phyloP scores from a whole-genome alignment of 2,888 invertebrate species.

The Meteorus cinctellus region DNA sequence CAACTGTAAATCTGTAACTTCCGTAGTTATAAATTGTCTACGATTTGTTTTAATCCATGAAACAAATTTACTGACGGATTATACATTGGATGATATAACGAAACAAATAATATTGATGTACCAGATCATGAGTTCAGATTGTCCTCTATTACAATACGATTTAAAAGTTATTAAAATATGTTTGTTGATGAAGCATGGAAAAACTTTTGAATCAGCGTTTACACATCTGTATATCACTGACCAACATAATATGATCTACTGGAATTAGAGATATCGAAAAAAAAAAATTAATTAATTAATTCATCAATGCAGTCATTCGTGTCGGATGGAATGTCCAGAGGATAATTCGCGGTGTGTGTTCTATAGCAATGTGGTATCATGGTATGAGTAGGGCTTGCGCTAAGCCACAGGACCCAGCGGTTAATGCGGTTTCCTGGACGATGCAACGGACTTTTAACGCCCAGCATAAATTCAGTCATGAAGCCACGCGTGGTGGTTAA shows the following conservation, averaged over 20 bases:
- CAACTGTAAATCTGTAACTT: too few species aligned
- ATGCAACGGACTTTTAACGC: slow-evolving; percentile 58
- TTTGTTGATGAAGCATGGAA: too few species aligned
- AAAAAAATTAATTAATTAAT: slow-evolving; percentile 18
- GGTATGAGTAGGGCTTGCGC: slow-evolving; percentile 33
- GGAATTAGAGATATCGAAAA: background rate
- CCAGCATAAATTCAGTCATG: slow-evolving; percentile 55
- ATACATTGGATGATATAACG: too few species aligned
- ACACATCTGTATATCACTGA: background rate
- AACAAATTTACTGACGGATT: too few species aligned
- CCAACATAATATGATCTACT: background rate
- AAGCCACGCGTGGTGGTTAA: slow-evolving; percentile 52
- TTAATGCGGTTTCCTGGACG: slow-evolving; percentile 55
- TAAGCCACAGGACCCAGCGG: slow-evolving; percentile 42
- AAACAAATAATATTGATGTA: too few species aligned
- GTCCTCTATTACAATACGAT: too few species aligned
- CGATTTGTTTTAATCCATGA: too few species aligned
- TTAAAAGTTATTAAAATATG: too few species aligned
- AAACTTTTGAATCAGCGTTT: too few species aligned
- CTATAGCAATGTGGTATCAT: slow-evolving; percentile 28
- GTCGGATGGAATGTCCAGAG: slow-evolving; percentile 29
- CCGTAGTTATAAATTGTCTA: too few species aligned
- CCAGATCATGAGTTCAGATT: too few species aligned
- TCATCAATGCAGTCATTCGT: slow-evolving; percentile 18
- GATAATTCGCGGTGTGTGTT: slow-evolving; percentile 39